A percentile compares a stretch with the other conserved stretches of the same genome.
phyloP scores from a whole-genome alignment of 2,888 invertebrate genomes.

The Limnephilus marmoratus region DNA sequence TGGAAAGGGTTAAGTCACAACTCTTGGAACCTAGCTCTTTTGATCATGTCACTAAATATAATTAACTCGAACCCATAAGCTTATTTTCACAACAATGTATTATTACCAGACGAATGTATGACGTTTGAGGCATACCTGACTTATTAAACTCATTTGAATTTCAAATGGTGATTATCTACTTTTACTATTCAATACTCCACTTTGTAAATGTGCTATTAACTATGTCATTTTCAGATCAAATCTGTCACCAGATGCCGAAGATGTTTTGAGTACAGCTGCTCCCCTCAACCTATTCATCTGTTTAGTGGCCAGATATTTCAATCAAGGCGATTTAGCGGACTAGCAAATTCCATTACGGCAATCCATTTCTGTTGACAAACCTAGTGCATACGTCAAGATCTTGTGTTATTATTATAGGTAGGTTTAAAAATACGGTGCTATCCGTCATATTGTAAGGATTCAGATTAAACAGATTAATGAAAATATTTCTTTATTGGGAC shows the following conservation, averaged over 20 bases:
- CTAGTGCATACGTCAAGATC: background rate
- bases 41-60: background rate
- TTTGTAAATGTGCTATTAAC: background rate
- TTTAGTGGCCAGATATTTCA: conserved; percentile 84
- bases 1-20: too few relatives aligned
- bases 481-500: background rate
- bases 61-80: too few relatives aligned
- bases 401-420: background rate
- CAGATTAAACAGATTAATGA: background rate
- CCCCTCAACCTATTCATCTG: conserved; percentile 86
- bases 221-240: conserved; percentile 70
- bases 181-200: background rate
- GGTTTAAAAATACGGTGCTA: background rate
- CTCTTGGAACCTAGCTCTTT: too few relatives aligned
- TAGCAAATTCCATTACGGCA: conserved; percentile 36
- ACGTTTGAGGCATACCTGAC: too few relatives aligned
- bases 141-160: background rate
- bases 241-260: conserved; percentile 71
- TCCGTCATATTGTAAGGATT: background rate
- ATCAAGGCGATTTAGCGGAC: conserved; percentile 86
- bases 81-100: too few relatives aligned
- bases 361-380: background rate
- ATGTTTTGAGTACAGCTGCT: conserved; percentile 71
- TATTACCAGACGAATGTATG: too few relatives aligned
- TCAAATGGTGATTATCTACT: background rate